phyloP scores from a whole-genome alignment of 1,140 invertebrate species.

The Microplitis demolitor region DNA sequence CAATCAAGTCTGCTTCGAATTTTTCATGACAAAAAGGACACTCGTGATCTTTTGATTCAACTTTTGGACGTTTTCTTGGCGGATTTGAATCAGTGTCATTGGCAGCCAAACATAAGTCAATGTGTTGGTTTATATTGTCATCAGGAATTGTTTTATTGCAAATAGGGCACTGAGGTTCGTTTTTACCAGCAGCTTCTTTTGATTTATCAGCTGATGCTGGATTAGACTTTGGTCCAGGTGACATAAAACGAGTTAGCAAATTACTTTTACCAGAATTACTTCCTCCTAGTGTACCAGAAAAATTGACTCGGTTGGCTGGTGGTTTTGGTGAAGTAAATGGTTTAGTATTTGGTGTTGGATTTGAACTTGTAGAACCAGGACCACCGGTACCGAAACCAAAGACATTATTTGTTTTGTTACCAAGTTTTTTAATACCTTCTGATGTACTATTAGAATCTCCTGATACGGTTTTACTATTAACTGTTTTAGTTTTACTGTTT shows the following conservation, averaged over 20 bases:
- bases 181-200: not conserved
- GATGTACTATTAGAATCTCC: not conserved
- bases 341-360: not conserved
- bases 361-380: constrained; percentile 19
- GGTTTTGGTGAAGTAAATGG: not conserved
- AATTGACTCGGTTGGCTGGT: constrained; percentile 32
- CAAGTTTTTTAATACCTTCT: constrained; percentile 44
- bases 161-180: constrained; percentile 54
- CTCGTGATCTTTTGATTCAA: constrained; percentile 11
- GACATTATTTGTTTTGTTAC: constrained; percentile 44
- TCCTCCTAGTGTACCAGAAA: constrained; percentile 48
- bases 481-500: constrained; percentile 13
- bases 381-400: constrained; percentile 46
- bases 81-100: not conserved
- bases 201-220: constrained; percentile 11
- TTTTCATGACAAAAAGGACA: constrained; percentile 21
- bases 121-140: constrained; percentile 58
- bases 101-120: constrained; percentile 60
- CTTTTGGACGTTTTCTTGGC: not conserved
- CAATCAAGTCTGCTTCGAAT: not conserved
- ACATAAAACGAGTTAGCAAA: constrained; percentile 40
- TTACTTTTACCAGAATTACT: constrained; percentile 36
- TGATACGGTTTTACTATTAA: constrained; percentile 14
- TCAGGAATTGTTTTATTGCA: constrained; percentile 54
- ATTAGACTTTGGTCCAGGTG: constrained; percentile 26